Base-by-base conservation (phyloP, 1,140 invertebrate species). In the Trichogramma pretiosum region DNA sequence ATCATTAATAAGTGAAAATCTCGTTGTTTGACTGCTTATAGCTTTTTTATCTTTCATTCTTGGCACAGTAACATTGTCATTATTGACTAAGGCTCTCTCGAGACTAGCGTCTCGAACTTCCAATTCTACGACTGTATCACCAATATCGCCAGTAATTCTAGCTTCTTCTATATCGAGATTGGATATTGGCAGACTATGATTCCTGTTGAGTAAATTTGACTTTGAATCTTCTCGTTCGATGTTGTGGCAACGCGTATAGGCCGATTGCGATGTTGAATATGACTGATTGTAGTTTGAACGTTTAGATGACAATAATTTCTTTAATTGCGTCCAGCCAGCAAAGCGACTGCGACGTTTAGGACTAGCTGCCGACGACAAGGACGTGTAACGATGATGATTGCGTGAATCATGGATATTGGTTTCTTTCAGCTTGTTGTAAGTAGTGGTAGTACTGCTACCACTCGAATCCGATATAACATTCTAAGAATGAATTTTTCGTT, bases 1-100 rank as follows among this genome's bases (percentile, higher is more conserved):
- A 59, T 92, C 89, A 58, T 91, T 87, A 60, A 90, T 91, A 3
- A 91, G 65, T 13, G 87, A 90, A 54, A 91, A 79, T 48, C 88
- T 75, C 10, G 72, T 70, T 0, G 58, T 78, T 28, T 65, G 64
- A 34, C 54, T 56, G 28, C 57, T 56, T 7, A 62, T 58, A 26
- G 84, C 70, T 13, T 82, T 78, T 54, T 79, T 77, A 10, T 84
- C 57, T 3, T 85, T 80, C 0, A 83, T 84, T 0, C 83, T 81
- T 5, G 87, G 86, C 2, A 89, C 75, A 62, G 86, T 83, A 0
- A 83, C 0, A 87, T 87, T 0, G 87, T 90, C 64, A 90, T 89
- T 2, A 89, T 82, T 43, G 86, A 74, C 24, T 5, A 28, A 28
- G n/a, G n/a, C 22, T 77, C 77, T 36, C 81, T 79, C 0, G 84